Percentiles rank a stretch among this genome's conserved stretches.
Conservation (phyloP, 2,113 vertebrate genomes). For the Vidua macroura region DNA sequence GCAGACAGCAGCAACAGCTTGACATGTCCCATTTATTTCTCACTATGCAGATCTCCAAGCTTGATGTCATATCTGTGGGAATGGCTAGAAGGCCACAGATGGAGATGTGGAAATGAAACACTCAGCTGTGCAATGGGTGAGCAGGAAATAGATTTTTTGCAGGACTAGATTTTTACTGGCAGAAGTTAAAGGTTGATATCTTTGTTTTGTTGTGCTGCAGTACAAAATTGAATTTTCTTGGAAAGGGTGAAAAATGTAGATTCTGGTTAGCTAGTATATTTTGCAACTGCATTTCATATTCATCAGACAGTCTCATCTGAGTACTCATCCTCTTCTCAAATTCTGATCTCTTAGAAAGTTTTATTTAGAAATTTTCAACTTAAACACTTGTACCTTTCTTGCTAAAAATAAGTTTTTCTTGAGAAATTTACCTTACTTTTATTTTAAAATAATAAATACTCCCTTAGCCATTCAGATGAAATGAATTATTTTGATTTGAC, state of each 20-base stretch:
- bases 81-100: neutral
- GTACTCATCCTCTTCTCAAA: neutral
- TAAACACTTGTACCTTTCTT: neutral
- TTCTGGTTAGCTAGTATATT: neutral
- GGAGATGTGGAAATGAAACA: neutral
- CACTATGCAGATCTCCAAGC: neutral
- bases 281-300: neutral
- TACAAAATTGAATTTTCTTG: neutral
- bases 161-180: neutral
- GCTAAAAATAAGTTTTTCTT: neutral
- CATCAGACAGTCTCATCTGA: neutral
- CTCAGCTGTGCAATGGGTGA: neutral
- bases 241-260: neutral
- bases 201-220: neutral
- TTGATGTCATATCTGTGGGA: neutral
- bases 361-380: neutral
- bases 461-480: neutral
- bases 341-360: neutral
- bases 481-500: neutral
- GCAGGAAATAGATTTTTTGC: neutral
- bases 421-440: neutral
- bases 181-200: neutral
- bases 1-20: neutral
- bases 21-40: neutral
- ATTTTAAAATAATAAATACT: neutral